phyloP scores from a whole-genome alignment of 2,113 vertebrate species.

The Mola mola region DNA sequence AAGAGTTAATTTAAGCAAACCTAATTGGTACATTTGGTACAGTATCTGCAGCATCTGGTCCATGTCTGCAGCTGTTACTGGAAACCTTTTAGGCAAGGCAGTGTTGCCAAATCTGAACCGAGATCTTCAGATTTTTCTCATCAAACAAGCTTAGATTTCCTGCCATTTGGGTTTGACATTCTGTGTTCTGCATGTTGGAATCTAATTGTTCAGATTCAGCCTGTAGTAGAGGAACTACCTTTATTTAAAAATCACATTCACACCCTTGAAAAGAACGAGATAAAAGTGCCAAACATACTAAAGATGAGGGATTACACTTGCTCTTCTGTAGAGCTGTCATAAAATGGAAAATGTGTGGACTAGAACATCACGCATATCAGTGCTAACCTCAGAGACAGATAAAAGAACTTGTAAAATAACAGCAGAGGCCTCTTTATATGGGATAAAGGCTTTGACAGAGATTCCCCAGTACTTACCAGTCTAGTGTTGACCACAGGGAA shows the following conservation, averaged over 20 bases:
- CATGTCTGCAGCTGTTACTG: too few species aligned
- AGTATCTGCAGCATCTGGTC: too few species aligned
- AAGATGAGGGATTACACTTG: neutral
- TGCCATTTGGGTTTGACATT: neutral
- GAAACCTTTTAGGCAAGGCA: too few species aligned
- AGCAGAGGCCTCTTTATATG: neutral
- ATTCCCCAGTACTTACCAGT: conserved; percentile 85
- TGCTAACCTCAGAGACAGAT: neutral
- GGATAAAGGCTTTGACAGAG: neutral
- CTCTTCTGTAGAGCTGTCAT: conserved; percentile 2
- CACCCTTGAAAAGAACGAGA: conserved; percentile 1
- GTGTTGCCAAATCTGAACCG: neutral
- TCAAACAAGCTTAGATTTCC: too few species aligned
- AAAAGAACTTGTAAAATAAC: neutral
- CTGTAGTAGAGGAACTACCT: neutral
- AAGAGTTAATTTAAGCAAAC: too few species aligned
- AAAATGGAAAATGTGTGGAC: neutral
- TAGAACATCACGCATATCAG: neutral
- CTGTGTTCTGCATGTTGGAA: neutral
- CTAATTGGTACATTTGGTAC: too few species aligned
- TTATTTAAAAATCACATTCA: too few species aligned
- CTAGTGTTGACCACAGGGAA: conserved; percentile 98
- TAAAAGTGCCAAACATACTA: neutral
- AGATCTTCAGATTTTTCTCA: conserved; percentile 1
- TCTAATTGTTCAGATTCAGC: conserved; percentile 3